Percentiles rank a stretch among this genome's conserved stretches.
phyloP scores from a whole-genome alignment of 1,140 invertebrate genomes.

The Metopolophium dirhodum region DNA sequence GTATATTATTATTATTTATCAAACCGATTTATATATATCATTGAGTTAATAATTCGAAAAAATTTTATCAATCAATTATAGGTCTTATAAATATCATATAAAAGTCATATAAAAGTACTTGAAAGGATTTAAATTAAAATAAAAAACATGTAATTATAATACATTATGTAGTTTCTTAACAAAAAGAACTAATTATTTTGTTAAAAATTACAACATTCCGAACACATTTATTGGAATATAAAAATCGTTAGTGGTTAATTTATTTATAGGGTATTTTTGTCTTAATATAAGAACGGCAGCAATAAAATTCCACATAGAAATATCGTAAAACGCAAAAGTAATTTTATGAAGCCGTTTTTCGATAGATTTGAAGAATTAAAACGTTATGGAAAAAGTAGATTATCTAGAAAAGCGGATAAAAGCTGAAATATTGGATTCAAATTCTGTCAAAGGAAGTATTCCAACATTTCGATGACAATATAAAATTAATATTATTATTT shows the following conservation, averaged over 20 bases:
- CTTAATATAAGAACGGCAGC: background rate
- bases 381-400: background rate
- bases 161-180: too few relatives aligned
- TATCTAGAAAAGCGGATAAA: background rate
- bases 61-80: background rate
- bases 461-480: background rate
- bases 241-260: background rate
- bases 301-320: too few relatives aligned
- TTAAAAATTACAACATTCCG: background rate
- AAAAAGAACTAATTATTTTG: background rate
- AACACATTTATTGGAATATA: background rate
- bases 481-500: background rate
- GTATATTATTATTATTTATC: conserved; percentile 13
- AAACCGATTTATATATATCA: background rate
- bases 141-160: background rate
- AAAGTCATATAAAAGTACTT: background rate
- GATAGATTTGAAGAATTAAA: background rate
- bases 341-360: background rate
- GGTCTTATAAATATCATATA: background rate
- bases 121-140: background rate
- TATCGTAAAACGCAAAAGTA: background rate
- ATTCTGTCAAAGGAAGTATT: background rate
- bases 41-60: background rate
- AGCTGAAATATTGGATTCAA: background rate
- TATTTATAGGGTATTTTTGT: background rate